Percentiles rank a stretch among this genome's conserved stretches.
phyloP scores from a whole-genome alignment of 2,888 invertebrate genomes.

The Merodon equestris region DNA sequence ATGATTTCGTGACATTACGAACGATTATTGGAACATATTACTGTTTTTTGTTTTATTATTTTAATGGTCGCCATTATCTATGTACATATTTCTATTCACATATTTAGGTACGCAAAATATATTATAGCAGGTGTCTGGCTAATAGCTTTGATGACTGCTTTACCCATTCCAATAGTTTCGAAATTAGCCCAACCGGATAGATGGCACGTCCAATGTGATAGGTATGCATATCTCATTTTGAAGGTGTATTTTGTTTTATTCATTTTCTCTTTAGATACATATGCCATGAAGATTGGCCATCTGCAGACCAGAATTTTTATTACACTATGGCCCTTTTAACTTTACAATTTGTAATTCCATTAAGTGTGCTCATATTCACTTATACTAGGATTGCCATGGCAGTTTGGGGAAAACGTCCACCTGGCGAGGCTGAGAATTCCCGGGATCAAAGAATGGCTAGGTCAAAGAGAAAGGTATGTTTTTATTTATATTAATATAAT shows the following conservation, averaged over 20 bases:
- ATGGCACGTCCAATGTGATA: conserved; percentile 83
- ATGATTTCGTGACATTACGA: too few species aligned
- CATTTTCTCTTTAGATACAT: conserved; percentile 81
- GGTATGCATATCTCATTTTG: conserved; percentile 80
- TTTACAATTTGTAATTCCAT: conserved; percentile 91
- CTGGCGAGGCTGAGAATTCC: conserved; percentile 91
- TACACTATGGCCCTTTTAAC: conserved; percentile 89
- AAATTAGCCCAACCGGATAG: conserved; percentile 82
- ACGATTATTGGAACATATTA: too few species aligned
- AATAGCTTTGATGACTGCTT: conserved; percentile 86
- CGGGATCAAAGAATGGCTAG: conserved; percentile 90
- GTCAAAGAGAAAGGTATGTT: conserved; percentile 90
- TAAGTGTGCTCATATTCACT: conserved; percentile 89
- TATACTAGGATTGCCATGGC: conserved; percentile 91
- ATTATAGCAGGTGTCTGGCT: conserved; percentile 78
- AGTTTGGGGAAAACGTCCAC: conserved; percentile 92
- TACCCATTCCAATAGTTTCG: conserved; percentile 90
- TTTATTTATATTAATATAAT: too few species aligned
- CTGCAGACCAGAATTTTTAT: conserved; percentile 82
- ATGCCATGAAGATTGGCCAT: conserved; percentile 87
- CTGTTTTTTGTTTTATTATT: too few species aligned
- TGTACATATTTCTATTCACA: too few species aligned
- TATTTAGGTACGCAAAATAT: conserved; percentile 77
- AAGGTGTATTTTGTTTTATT: not conserved
- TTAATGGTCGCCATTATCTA: too few species aligned